These are phyloP conservation scores for Pocota personata DNA, from an alignment of 2,888 invertebrate species.

Conservation along the genomic window DNA sequence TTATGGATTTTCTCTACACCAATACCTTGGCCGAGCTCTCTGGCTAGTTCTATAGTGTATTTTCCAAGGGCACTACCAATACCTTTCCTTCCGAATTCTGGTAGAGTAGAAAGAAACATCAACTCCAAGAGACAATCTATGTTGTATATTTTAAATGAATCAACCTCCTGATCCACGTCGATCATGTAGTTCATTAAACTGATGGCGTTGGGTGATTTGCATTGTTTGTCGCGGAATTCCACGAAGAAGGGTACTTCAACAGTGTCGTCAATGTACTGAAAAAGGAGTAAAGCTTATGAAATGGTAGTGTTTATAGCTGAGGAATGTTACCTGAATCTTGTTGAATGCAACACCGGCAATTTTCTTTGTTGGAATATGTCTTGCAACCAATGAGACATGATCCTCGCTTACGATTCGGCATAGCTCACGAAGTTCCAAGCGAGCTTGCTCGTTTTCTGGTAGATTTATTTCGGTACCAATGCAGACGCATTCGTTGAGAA, in stretches of 20 bases:
- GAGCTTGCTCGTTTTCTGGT: constrained; percentile 84
- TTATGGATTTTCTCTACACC: constrained; percentile 81
- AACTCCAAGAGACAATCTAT: constrained; percentile 87
- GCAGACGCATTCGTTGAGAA: constrained; percentile 85
- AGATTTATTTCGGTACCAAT: constrained; percentile 85
- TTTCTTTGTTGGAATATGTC: constrained; percentile 84
- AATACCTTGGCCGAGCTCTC: constrained; percentile 82
- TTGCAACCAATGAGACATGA: constrained; percentile 86
- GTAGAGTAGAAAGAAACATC: constrained; percentile 86
- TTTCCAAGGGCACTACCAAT: constrained; percentile 84
- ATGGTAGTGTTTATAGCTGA: not conserved
- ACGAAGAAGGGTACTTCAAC: constrained; percentile 79
- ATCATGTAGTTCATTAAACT: constrained; percentile 87
- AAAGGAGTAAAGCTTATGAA: not conserved
- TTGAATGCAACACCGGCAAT: constrained; percentile 87
- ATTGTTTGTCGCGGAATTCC: constrained; percentile 81
- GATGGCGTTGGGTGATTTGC: constrained; percentile 85
- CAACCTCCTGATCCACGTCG: constrained; percentile 84
- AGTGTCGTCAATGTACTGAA: constrained; percentile 77
- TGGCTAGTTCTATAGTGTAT: constrained; percentile 84
- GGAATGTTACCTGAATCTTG: constrained; percentile 86
- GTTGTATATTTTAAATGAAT: constrained; percentile 86
- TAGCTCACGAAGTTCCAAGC: constrained; percentile 85
- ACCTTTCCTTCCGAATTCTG: constrained; percentile 83
- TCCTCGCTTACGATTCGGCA: constrained; percentile 86